A percentile compares a stretch with the other conserved stretches of the same genome.
These are phyloP conservation scores for Elysia chlorotica DNA, from an alignment of 1,140 invertebrate species.

Conservation along the genomic window DNA sequence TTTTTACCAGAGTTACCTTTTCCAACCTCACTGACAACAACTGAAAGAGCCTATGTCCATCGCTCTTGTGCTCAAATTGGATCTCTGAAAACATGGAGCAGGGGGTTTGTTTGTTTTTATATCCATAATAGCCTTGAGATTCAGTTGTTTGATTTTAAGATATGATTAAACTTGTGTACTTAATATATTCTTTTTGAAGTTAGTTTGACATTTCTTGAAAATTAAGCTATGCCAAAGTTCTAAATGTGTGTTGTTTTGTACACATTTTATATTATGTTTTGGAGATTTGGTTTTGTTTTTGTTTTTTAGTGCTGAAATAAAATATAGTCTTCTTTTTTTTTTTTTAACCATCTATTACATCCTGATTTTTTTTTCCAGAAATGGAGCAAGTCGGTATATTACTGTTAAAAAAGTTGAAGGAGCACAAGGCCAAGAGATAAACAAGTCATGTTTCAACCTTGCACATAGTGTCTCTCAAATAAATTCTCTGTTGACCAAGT, in stretches of 20 bases:
- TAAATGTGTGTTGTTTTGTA: too few relatives aligned
- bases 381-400: conserved; percentile 21
- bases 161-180: too few relatives aligned
- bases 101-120: conserved; percentile 67
- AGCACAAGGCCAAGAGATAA: neutral
- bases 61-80: conserved; percentile 67
- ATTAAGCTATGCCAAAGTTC: too few relatives aligned
- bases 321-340: neutral
- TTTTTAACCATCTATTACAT: too few relatives aligned
- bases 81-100: conserved; percentile 75
- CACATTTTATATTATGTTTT: too few relatives aligned
- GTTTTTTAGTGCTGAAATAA: neutral
- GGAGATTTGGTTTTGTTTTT: too few relatives aligned
- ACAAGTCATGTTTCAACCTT: too few relatives aligned
- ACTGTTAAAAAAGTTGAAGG: conserved; percentile 15
- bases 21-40: conserved; percentile 75
- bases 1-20: conserved; percentile 67
- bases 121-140: too few relatives aligned
- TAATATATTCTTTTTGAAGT: too few relatives aligned
- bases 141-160: too few relatives aligned
- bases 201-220: too few relatives aligned
- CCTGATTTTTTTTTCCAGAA: conserved; percentile 16
- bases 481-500: neutral
- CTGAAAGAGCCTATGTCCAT: conserved; percentile 81
- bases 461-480: conserved; percentile 1